Evolutionary conservation across 23 tunicate genomes (phyloP).

Genomic region (Styela plicata): DNA sequence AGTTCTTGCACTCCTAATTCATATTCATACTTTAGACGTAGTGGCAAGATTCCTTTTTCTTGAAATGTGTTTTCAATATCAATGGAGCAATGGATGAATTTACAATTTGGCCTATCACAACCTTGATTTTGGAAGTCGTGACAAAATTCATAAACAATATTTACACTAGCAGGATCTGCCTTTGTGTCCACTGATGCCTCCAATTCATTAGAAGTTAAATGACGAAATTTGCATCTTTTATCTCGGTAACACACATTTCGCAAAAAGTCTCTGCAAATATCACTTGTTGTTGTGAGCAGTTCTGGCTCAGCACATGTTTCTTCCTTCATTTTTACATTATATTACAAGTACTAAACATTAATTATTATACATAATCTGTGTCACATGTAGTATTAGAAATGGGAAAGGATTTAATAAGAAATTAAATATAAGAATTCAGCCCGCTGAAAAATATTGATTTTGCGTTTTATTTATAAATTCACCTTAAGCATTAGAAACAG

Average conservation of each 20-base stretch:
- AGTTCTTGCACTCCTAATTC: slow-evolving; percentile 87
- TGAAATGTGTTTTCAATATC: slow-evolving; percentile 71
- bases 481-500: too few species aligned
- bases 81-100: slow-evolving; percentile 85
- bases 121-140: slow-evolving; percentile 97
- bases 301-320: background rate
- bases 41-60: slow-evolving; percentile 53
- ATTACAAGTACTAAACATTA: too few species aligned
- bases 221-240: slow-evolving; percentile 88
- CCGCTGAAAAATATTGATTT: too few species aligned
- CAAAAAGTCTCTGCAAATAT: slow-evolving; percentile 78
- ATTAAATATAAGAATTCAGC: too few species aligned
- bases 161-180: slow-evolving; percentile 43
- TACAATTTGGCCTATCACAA: slow-evolving; percentile 92
- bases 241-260: slow-evolving; percentile 88
- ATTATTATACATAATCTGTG: too few species aligned
- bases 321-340: slow-evolving; percentile 17
- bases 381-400: too few species aligned
- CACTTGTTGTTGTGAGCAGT: background rate
- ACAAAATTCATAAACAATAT: slow-evolving; percentile 87
- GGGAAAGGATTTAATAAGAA: too few species aligned
- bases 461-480: too few species aligned
- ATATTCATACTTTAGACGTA: slow-evolving; percentile 79
- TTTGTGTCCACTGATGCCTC: slow-evolving; percentile 52
- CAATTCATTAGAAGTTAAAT: slow-evolving; percentile 81